Evolutionary conservation across 2,888 invertebrate species (phyloP).

Genomic region (Apamea monoglypha): DNA sequence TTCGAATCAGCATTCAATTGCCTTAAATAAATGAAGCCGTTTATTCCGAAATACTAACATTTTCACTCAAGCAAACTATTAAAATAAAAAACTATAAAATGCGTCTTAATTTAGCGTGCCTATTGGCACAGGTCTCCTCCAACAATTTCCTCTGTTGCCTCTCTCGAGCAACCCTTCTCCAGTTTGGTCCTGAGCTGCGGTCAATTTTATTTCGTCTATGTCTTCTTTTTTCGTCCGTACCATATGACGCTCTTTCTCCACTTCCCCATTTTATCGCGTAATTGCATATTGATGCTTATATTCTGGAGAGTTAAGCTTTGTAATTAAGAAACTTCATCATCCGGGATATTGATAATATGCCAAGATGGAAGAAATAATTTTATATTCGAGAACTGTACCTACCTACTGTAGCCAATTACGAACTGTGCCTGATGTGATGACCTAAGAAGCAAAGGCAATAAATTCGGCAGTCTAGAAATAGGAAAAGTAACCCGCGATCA

Average conservation of each 20-base stretch:
- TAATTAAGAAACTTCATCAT: not conserved
- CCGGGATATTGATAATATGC: not conserved
- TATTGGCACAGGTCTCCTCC: not conserved
- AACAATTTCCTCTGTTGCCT: not conserved
- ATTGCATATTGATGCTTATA: not conserved
- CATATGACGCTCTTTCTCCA: not conserved
- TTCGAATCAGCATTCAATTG: not conserved
- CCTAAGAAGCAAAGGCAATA: slow-evolving; percentile 1
- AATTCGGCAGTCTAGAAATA: not conserved
- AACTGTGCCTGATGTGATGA: not conserved
- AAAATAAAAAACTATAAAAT: not conserved
- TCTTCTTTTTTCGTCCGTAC: not conserved
- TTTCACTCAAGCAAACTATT: too few species aligned
- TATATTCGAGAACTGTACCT: too few species aligned
- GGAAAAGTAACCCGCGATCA: not conserved
- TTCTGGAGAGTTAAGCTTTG: not conserved
- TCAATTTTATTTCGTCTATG: not conserved
- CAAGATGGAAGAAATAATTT: not conserved
- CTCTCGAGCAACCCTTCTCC: not conserved
- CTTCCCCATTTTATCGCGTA: not conserved
- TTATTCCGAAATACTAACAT: too few species aligned
- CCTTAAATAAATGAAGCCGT: too few species aligned
- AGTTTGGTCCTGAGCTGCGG: too few species aligned
- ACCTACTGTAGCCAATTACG: not conserved
- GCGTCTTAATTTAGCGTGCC: not conserved